Evolutionary conservation across 2,888 invertebrate genomes (phyloP), one percentile per base, ranked within the genome.

Genomic region (Clitarchus hookeri): DNA sequence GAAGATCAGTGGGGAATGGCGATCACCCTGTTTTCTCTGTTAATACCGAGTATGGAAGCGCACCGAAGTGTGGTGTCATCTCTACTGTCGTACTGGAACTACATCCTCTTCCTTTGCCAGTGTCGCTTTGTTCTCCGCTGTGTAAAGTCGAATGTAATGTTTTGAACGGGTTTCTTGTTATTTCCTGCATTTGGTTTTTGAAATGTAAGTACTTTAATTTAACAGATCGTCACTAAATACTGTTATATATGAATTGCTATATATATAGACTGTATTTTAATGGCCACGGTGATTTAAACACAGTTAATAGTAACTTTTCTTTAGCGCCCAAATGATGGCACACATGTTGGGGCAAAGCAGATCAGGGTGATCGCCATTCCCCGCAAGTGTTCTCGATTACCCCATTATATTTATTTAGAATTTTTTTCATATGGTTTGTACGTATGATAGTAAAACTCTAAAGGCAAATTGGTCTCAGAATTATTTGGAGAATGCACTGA

Each of bases 21-120:
- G 36, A 83, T 83, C 83, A 83, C 26, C 27, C 44, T 83, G 13
- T 27, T 83, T 16, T 83, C n/a, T 83, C 83, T 83, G 27, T 13
- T 83, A n/a, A n/a, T 13, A 9, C 27, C 8, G 13, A 36, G 0
- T n/a, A 23, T 26, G 1, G 25, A 3, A 82, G 13, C 36, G 6
- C 12, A 44, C 36, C 44, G 82, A 82, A n/a, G 11, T 36, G 83
- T 83, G 44, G 3, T 36, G 27, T 6, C 27, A 83, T 26, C 44
- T 83, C 0, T 23, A 23, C 83, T 83, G 26, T 2, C 13, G 0
- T 8, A 0, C 13, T 3, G 6, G 3, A n/a, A 27, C n/a, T 83
- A 9, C 82, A n/a, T 8, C 19, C 4, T 13, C 2, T 0, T 82
- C 6, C 82, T 23, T 2, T 44, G 44, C 27, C 83, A 83, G 36